These are phyloP conservation scores for Microplitis deprimator DNA, from an alignment of 2,888 invertebrate species.

Conservation along the genomic window DNA sequence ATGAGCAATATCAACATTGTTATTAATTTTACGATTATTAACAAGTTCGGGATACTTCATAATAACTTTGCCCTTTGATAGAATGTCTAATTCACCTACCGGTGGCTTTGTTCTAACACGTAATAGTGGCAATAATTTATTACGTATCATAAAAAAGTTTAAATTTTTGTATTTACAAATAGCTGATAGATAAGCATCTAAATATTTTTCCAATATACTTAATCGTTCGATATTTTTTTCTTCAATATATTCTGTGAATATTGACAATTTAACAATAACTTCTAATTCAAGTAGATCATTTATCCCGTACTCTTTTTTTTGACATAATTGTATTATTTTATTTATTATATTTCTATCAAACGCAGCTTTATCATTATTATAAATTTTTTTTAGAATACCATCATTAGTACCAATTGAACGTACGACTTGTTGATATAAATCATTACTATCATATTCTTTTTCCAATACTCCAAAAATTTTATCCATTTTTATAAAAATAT, in stretches of 20 bases:
- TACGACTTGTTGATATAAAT: slow-evolving; percentile 7
- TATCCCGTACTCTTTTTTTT: slow-evolving; percentile 3
- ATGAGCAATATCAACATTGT: slow-evolving; percentile 10
- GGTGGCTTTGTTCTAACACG: neutral
- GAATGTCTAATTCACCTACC: neutral
- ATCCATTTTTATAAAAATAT: neutral
- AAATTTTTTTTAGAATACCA: slow-evolving; percentile 1
- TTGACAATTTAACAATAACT: neutral
- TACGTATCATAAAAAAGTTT: slow-evolving; percentile 10
- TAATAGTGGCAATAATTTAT: slow-evolving; percentile 8
- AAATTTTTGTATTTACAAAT: slow-evolving; percentile 12
- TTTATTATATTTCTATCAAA: neutral
- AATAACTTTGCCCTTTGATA: neutral
- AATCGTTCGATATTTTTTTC: slow-evolving; percentile 11
- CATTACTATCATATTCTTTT: neutral
- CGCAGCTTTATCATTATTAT: neutral
- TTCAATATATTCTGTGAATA: slow-evolving; percentile 11
- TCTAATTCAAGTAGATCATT: slow-evolving; percentile 5
- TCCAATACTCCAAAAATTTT: neutral
- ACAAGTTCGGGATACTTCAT: slow-evolving; percentile 7
- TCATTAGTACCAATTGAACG: slow-evolving; percentile 5
- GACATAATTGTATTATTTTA: neutral
- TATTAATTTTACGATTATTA: slow-evolving; percentile 8
- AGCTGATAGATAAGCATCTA: neutral
- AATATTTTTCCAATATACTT: slow-evolving; percentile 12